Evolutionary conservation across 2,888 invertebrate species (phyloP).

Genomic region (Apoda limacodes): DNA sequence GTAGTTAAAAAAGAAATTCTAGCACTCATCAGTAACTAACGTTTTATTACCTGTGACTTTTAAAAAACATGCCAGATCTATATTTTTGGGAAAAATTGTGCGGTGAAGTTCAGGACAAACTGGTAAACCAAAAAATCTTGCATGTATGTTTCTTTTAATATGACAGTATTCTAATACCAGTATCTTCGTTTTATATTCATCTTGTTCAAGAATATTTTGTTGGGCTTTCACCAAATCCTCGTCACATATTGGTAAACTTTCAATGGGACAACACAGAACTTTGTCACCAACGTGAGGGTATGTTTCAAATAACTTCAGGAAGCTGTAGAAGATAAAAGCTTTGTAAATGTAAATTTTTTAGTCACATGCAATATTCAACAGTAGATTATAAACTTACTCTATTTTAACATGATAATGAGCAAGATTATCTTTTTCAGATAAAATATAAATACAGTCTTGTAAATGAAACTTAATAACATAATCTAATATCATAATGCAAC

Average conservation of each 20-base stretch:
- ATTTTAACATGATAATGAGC: slow-evolving; percentile 76
- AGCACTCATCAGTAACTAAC: neutral
- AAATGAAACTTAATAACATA: slow-evolving; percentile 73
- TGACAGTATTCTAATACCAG: slow-evolving; percentile 36
- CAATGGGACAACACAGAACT: slow-evolving; percentile 73
- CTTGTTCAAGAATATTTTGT: slow-evolving; percentile 56
- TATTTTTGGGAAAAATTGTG: slow-evolving; percentile 75
- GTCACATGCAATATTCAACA: neutral
- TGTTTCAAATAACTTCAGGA: slow-evolving; percentile 76
- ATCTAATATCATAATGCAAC: slow-evolving; percentile 29
- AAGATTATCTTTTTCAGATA: slow-evolving; percentile 68
- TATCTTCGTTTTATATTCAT: slow-evolving; percentile 37
- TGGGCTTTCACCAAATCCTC: slow-evolving; percentile 72
- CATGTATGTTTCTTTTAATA: slow-evolving; percentile 75
- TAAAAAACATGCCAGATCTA: slow-evolving; percentile 78
- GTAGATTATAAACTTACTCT: slow-evolving; percentile 74
- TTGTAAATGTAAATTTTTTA: slow-evolving; percentile 1
- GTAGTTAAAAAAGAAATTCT: too few species aligned
- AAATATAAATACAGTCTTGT: slow-evolving; percentile 71
- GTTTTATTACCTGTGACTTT: slow-evolving; percentile 73
- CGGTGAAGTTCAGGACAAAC: slow-evolving; percentile 76
- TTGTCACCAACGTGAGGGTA: slow-evolving; percentile 75
- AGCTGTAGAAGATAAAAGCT: slow-evolving; percentile 57
- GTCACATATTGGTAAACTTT: slow-evolving; percentile 74
- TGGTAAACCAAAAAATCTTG: slow-evolving; percentile 75